A percentile compares a stretch with the other conserved stretches of the same genome.
Evolutionary conservation across 1,140 invertebrate genomes (phyloP).

Genomic region (Drosophila busckii): DNA sequence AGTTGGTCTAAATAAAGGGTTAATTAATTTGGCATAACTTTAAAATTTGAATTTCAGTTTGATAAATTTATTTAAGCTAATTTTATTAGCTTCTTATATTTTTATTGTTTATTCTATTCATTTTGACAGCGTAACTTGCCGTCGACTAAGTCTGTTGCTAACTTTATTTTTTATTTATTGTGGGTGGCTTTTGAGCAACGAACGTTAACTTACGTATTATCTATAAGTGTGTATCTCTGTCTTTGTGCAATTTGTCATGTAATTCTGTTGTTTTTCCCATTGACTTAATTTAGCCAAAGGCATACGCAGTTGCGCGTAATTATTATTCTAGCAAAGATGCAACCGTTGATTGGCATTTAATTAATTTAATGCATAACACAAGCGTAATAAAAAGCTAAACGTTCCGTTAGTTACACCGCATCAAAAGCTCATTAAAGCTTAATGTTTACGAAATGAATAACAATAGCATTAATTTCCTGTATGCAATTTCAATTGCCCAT

Average conservation of each 20-base stretch:
- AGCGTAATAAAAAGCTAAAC: too few species aligned
- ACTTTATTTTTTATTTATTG: slow-evolving; percentile 3
- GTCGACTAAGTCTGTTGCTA: too few species aligned
- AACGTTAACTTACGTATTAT: slow-evolving; percentile 7
- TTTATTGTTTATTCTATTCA: too few species aligned
- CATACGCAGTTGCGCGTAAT: slow-evolving; percentile 9
- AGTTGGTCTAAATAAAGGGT: too few species aligned
- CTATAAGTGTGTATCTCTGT: slow-evolving; percentile 2
- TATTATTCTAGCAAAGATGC: slow-evolving; percentile 8
- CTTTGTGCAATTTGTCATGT: slow-evolving; percentile 31
- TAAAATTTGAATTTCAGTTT: too few species aligned
- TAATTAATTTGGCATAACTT: too few species aligned
- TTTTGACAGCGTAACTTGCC: slow-evolving; percentile 1
- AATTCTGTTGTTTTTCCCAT: slow-evolving; percentile 14
- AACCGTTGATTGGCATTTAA: slow-evolving; percentile 14
- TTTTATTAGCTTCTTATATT: too few species aligned
- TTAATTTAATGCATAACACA: background rate
- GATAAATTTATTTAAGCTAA: too few species aligned
- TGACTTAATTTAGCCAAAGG: slow-evolving; percentile 20
- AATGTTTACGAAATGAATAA: too few species aligned
- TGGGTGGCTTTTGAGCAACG: slow-evolving; percentile 1
- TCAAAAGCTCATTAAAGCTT: too few species aligned
- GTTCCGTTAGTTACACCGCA: too few species aligned
- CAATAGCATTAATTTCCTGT: slow-evolving; percentile 36
- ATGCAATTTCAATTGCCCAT: slow-evolving; percentile 33